Evolutionary conservation across 2,113 vertebrate genomes (phyloP).

Genomic region (Elephas maximus): DNA sequence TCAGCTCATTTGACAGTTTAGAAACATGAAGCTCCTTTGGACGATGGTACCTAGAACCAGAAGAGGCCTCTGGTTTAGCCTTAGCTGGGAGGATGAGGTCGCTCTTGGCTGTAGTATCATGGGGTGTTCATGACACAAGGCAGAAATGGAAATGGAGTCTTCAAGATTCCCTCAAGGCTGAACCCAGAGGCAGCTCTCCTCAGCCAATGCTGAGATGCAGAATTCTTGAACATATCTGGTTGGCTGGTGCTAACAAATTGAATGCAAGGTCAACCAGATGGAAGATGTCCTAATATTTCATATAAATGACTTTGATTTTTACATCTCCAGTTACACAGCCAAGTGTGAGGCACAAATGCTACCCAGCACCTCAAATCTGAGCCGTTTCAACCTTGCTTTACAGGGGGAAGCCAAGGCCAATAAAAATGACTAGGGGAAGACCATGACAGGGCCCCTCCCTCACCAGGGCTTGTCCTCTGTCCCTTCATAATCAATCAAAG

Average conservation of each 20-base stretch:
- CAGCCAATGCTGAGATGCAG: not conserved
- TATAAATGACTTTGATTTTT: not conserved
- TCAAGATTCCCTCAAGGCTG: not conserved
- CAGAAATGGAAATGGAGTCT: too few species aligned
- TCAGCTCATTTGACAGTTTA: not conserved
- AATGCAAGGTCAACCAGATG: not conserved
- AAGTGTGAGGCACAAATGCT: not conserved
- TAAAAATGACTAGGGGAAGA: not conserved
- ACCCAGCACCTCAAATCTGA: not conserved
- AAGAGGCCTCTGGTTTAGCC: not conserved
- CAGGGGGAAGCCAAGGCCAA: not conserved
- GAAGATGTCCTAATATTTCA: not conserved
- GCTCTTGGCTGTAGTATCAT: not conserved
- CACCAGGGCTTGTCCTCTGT: accelerated
- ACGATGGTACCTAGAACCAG: not conserved
- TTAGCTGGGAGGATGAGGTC: not conserved
- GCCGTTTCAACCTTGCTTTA: not conserved
- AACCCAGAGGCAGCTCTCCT: not conserved
- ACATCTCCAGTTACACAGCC: not conserved
- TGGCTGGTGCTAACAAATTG: not conserved
- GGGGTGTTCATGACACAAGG: not conserved
- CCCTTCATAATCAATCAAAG: not conserved
- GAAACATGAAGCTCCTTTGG: not conserved
- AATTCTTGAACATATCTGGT: not conserved
- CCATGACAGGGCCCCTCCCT: not conserved